These are phyloP conservation scores for Osedax frankpressi DNA, from an alignment of 2,888 invertebrate species.

Conservation along the genomic window DNA sequence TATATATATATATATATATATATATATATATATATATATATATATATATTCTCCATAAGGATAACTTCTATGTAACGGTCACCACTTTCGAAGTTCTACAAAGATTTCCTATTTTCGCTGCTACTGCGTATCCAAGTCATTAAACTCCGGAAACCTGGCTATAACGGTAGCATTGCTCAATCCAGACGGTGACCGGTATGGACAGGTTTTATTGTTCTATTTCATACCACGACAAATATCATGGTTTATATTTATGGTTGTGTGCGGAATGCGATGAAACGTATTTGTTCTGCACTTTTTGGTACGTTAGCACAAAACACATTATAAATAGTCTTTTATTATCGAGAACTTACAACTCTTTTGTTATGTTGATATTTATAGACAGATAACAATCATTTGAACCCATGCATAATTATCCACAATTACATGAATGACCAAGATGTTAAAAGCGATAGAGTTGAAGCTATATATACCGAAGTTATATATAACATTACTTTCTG, in stretches of 20 bases:
- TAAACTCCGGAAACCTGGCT: too few species aligned
- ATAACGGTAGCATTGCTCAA: too few species aligned
- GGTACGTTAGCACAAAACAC: background rate
- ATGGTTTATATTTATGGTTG: background rate
- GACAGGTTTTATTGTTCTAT: too few species aligned
- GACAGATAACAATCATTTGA: conserved; percentile 8
- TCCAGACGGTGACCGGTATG: too few species aligned
- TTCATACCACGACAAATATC: too few species aligned
- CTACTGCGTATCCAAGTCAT: too few species aligned
- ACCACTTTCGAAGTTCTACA: too few species aligned
- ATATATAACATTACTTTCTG: background rate
- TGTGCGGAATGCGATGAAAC: background rate
- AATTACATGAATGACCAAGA: background rate
- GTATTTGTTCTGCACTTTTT: background rate
- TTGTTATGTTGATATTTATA: conserved; percentile 6
- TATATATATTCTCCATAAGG: too few species aligned
- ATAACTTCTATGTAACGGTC: too few species aligned
- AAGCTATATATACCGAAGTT: background rate
- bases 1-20: conserved; percentile 1
- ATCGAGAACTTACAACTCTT: background rate
- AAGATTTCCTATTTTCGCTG: too few species aligned
- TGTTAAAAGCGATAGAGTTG: background rate
- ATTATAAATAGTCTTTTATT: background rate
- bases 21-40: conserved; percentile 1
- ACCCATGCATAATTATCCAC: background rate